Evolutionary conservation across 2,113 vertebrate species (phyloP), one percentile per base, ranked within the genome.

Genomic region (Lipophrys pholis): DNA sequence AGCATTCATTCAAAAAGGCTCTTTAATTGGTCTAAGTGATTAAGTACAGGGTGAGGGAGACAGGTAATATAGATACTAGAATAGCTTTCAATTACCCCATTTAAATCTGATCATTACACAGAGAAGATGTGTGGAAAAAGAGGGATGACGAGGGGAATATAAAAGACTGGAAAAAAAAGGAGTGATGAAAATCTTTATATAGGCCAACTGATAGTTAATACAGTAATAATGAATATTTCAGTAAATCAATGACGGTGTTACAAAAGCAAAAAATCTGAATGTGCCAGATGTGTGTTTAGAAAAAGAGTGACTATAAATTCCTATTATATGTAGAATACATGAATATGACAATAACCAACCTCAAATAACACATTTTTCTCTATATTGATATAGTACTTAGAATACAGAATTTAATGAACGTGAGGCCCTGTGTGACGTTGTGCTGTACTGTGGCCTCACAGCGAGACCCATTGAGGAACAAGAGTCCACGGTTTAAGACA

Each of bases 31-130:
- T 88, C 87, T 92, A 90, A 87, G 87, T 92, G 90, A 88, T 91
- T 90, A 89, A 93, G 92, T 93, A 93, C 91, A 93, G 87, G 83
- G 87, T 91, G 86, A 87, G 86, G 86, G 85, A 90, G 73, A 68
- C 84, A 85, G 87, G 85, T 91, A 89, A 87, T 90, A 92, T 83
- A 93, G 90, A 92, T 92, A 91, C 86, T 92, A 89, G 91, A 93
- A 91, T 90, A 93, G 86, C 81, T 88, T 89, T 92, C 76, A 90
- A 86, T 90, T 90, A 88, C 81, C 89, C 88, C 81, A 86, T 92
- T 91, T 83, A 89, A 90, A 90, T 84, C 74, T 61, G 49, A 85
- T 87, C 82, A 82, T 87, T 78, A 87, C 72, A 86, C 70, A 82
- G 55, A 76, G 45, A 63, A 58, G 30, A 73, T 58, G 55, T 30